Evolutionary conservation across 2,797 vertebrate species (phyloP).

Genomic region (Mustela erminea): DNA sequence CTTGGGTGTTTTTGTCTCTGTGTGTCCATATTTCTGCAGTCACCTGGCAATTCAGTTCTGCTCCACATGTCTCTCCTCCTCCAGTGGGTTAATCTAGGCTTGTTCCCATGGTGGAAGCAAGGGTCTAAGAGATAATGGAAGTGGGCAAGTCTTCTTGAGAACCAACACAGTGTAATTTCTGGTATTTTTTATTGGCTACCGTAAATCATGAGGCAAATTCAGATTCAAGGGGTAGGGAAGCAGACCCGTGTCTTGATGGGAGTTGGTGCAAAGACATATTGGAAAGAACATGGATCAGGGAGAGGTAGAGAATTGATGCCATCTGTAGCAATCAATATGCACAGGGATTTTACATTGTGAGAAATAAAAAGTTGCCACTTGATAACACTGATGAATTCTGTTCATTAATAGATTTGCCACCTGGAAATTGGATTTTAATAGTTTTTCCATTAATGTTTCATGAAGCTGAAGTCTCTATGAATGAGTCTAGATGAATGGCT

Average conservation of each 20-base stretch:
- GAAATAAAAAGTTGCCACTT: not conserved
- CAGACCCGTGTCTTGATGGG: not conserved
- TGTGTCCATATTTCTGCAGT: not conserved
- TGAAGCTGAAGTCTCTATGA: not conserved
- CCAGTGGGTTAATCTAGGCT: not conserved
- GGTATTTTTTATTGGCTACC: not conserved
- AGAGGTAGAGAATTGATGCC: not conserved
- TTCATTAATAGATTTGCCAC: not conserved
- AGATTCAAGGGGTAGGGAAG: not conserved
- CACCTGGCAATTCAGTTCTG: not conserved
- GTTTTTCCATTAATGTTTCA: slow-evolving; percentile 1
- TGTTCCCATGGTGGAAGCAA: not conserved
- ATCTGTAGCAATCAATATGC: not conserved
- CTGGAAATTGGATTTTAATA: not conserved
- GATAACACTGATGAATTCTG: not conserved
- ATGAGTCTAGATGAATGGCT: not conserved
- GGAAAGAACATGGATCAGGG: not conserved
- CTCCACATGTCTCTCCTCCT: not conserved
- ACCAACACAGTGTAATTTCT: not conserved
- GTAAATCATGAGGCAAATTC: not conserved
- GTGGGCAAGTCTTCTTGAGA: not conserved
- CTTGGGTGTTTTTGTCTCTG: not conserved
- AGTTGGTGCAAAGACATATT: not conserved
- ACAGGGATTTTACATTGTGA: not conserved
- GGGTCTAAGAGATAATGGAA: not conserved